Percentiles rank a stretch among this genome's conserved stretches.
phyloP scores from a whole-genome alignment of 1,140 invertebrate genomes.

The Lordiphosa mommai region DNA sequence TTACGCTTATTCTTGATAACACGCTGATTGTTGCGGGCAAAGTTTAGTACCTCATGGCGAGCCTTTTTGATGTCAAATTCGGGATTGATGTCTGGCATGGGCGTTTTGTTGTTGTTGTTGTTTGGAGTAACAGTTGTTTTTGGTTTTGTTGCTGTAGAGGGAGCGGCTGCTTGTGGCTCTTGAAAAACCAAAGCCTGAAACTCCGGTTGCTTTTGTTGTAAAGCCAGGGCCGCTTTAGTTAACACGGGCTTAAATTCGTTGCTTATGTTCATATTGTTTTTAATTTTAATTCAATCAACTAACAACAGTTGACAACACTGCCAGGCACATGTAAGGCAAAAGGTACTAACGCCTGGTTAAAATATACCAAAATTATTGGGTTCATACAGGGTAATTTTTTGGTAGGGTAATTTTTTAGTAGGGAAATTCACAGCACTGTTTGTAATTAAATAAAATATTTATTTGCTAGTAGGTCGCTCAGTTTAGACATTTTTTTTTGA shows the following conservation, averaged over 20 bases:
- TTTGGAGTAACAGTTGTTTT: too few species aligned
- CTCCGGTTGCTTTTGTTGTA: conserved; percentile 28
- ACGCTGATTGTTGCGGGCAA: conserved; percentile 83
- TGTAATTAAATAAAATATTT: too few species aligned
- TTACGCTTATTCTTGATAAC: conserved; percentile 81
- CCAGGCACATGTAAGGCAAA: too few species aligned
- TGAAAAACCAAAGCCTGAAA: conserved; percentile 57
- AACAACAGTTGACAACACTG: too few species aligned
- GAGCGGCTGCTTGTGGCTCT: conserved; percentile 27
- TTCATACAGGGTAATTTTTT: too few species aligned
- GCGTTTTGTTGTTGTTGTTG: neutral
- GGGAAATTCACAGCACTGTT: too few species aligned
- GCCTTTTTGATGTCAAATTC: conserved; percentile 82
- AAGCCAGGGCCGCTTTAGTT: conserved; percentile 59
- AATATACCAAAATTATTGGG: too few species aligned
- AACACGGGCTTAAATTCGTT: conserved; percentile 59
- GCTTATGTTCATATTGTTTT: conserved; percentile 61
- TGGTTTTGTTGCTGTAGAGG: neutral
- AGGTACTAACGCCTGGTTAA: too few species aligned
- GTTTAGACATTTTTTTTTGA: too few species aligned
- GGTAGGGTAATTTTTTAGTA: too few species aligned
- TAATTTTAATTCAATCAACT: too few species aligned
- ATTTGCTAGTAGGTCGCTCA: too few species aligned
- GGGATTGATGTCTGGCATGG: conserved; percentile 9
- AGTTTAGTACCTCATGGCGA: conserved; percentile 84